Evolutionary conservation across 1,140 invertebrate species (phyloP).

Genomic region (Solenopsis fugax): DNA sequence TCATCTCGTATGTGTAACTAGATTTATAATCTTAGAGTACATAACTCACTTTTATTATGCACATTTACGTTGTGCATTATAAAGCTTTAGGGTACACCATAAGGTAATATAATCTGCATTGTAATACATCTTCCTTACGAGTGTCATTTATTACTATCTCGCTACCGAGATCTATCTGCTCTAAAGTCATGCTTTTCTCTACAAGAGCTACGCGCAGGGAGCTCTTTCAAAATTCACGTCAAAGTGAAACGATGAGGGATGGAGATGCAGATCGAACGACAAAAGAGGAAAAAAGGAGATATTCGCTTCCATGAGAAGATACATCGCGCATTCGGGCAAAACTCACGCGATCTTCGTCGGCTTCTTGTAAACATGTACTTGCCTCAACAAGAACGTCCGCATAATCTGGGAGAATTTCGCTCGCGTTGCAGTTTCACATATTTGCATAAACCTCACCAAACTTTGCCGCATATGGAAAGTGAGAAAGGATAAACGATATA

Average conservation of each 20-base stretch:
- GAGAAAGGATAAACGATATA: constrained; percentile 58
- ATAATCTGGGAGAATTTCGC: constrained; percentile 71
- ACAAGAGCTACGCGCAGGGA: background rate
- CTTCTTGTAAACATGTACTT: constrained; percentile 65
- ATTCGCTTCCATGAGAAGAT: constrained; percentile 21
- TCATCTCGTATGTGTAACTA: constrained; percentile 1
- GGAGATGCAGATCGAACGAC: constrained; percentile 47
- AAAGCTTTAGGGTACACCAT: constrained; percentile 9
- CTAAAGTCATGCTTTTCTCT: constrained; percentile 41
- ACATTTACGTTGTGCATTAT: background rate
- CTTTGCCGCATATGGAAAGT: constrained; percentile 21
- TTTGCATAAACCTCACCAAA: constrained; percentile 69
- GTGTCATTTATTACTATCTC: constrained; percentile 50
- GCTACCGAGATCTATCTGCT: constrained; percentile 10
- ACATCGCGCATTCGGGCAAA: constrained; percentile 35
- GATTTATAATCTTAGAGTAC: constrained; percentile 25
- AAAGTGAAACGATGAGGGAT: constrained; percentile 54
- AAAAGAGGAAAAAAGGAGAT: constrained; percentile 18
- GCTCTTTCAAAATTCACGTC: constrained; percentile 45
- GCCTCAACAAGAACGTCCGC: constrained; percentile 59
- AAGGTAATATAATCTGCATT: constrained; percentile 46
- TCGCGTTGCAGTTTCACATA: constrained; percentile 70
- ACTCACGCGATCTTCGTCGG: constrained; percentile 45
- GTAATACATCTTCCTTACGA: constrained; percentile 51
- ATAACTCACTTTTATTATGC: background rate